Evolutionary conservation across 2,113 vertebrate genomes (phyloP).

Genomic region (Brienomyrus brachyistius): DNA sequence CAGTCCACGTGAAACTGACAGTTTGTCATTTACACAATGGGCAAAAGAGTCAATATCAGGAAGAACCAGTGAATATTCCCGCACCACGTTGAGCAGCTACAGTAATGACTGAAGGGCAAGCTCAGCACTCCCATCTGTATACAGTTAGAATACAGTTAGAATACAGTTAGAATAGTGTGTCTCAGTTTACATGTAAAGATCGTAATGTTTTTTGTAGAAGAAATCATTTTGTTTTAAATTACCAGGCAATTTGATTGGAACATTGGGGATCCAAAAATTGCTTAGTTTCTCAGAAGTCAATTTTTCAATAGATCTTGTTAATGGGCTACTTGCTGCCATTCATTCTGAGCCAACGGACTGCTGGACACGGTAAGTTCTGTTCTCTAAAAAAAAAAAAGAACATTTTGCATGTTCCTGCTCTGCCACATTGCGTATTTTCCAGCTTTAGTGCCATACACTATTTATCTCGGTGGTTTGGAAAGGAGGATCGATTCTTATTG

Average conservation of each 20-base stretch:
- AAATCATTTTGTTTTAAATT: slow-evolving; percentile 1
- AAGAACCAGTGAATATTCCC: background rate
- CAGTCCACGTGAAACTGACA: background rate
- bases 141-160: too few species aligned
- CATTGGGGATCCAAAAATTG: background rate
- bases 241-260: background rate
- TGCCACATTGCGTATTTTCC: background rate
- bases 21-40: background rate
- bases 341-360: background rate
- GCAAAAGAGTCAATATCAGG: background rate
- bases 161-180: background rate
- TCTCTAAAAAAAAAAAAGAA: background rate
- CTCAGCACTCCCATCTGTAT: background rate
- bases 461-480: background rate
- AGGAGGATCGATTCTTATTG: background rate
- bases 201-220: background rate
- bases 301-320: background rate
- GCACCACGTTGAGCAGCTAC: background rate
- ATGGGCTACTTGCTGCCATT: background rate
- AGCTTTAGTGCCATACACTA: background rate
- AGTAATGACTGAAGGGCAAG: background rate
- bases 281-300: background rate
- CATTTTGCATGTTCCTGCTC: background rate
- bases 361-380: background rate
- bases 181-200: background rate